Evolutionary conservation across 2,888 invertebrate species (phyloP), one percentile per base, ranked within the genome.

Genomic region (Mesopsocus fuscifrons): DNA sequence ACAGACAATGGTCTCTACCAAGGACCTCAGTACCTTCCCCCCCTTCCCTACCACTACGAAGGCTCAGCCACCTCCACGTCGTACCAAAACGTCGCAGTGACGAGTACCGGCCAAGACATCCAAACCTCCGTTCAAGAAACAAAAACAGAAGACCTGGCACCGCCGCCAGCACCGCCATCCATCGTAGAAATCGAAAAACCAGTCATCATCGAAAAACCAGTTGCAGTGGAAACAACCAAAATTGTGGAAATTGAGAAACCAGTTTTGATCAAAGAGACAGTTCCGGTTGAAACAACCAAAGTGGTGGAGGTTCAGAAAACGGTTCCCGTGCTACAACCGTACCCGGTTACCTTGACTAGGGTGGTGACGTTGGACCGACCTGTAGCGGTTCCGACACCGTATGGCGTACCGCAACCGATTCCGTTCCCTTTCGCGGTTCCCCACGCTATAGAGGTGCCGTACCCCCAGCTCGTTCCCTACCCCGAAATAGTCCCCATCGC

Each of bases 291-390:
- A 43, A 59, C 59, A 51, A 54, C 47, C 3, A 40, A 46, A 32
- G 41, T 44, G 2, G 41, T 46, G 1, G 41, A 59, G 2, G 60
- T 67, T 0, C 64, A 68, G 35, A 67, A 65, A 50, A 65, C 64
- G 55, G 55, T 69, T 1, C 65, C 55, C 6, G 58, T 67, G 1
- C 63, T 66, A 46, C 64, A 68, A 2, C 71, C 68, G 0, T 68
- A 68, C 49, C 61, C 66, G 34, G 59, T 68, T 31, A 46, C 47
- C 31, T 48, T 51, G 11, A 48, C 49, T 5, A 49, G 47, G 34
- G 41, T 48, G 3, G 46, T 48, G 3, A 34, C 15, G 5, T 17
- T 38, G 6, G 38, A 44, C 5, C 33, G 43, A 9, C 62, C 60
- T 42, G 57, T 66, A 2, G 58, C 64, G 52, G 63, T 65, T 2